Evolutionary conservation across 2,888 invertebrate genomes (phyloP), one percentile per base, ranked within the genome.

Genomic region (Diaperis boleti): DNA sequence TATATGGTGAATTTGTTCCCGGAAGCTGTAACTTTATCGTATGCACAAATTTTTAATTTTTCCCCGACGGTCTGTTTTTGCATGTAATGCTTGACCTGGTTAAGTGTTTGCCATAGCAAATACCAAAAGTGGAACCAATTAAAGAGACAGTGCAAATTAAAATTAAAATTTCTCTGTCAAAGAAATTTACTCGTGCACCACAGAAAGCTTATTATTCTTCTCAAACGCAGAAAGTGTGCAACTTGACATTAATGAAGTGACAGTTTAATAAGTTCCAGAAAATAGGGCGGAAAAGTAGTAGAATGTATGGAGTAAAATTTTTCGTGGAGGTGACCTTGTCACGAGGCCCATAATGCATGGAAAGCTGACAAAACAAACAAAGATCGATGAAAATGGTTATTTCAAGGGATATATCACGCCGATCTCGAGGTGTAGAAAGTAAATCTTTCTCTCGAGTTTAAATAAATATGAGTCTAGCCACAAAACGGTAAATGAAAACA

Each of bases 131-230:
- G 7, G 15, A 39, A n/a, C 39, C 37, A 52, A 52, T 37, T 39
- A 39, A 1, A 39, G 26, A 39, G 17, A 37, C 22, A 37, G 26
- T 22, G 11, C 31, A 11, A 22, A 22, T 22, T n/a, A n/a, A 26
- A 50, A 50, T 50, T 52, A 39, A 49, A 22, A 13, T 37, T 52
- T 20, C 18, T 11, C 39, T 52, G 20, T 15, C 5, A 14, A 37
- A 22, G 39, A 22, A 39, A 50, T 50, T 50, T 47, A n/a, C 35
- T 35, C 20, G 13, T 18, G 11, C 1, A 52, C 37, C 39, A 13
- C 15, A 52, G 15, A 50, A 50, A 52, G 52, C 52, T 26, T 52
- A 41, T 49, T 49, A 49, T 52, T 52, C 39, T 52, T 26, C 26
- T 52, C 18, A 13, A 39, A 52, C 49, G 2, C 31, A 17, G 33